Evolutionary conservation across 2,797 vertebrate genomes (phyloP).

Genomic region (Myotis pilosus): DNA sequence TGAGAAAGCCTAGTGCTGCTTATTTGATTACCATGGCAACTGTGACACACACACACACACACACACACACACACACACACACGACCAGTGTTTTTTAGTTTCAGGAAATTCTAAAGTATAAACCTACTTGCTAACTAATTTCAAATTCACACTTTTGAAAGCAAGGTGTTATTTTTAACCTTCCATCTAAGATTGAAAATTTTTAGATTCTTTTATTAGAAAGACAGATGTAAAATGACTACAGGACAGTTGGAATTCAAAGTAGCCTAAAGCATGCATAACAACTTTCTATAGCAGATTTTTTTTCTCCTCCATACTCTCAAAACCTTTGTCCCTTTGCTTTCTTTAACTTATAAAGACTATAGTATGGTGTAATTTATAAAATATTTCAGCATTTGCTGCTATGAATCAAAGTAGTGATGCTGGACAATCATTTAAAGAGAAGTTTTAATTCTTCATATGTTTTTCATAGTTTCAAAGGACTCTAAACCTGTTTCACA

Average conservation of each 20-base stretch:
- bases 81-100: background rate
- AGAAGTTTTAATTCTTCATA: background rate
- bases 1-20: conserved; percentile 53
- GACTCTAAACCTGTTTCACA: background rate
- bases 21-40: conserved; percentile 78
- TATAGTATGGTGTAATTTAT: background rate
- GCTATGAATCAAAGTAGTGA: background rate
- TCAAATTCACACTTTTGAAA: conserved; percentile 67
- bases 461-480: background rate
- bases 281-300: background rate
- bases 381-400: conserved; percentile 5
- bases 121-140: conserved; percentile 58
- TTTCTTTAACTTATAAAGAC: conserved; percentile 21
- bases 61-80: background rate
- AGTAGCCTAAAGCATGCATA: background rate
- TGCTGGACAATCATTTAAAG: background rate
- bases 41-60: conserved; percentile 12
- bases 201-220: conserved; percentile 47
- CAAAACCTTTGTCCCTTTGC: conserved; percentile 30
- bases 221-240: conserved; percentile 43
- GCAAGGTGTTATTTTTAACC: conserved; percentile 56
- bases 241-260: conserved; percentile 34
- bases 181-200: conserved; percentile 21
- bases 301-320: background rate
- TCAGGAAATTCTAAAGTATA: conserved; percentile 58